Conservation (phyloP, 2,888 invertebrate genomes). For the Uloborus plumipes region DNA sequence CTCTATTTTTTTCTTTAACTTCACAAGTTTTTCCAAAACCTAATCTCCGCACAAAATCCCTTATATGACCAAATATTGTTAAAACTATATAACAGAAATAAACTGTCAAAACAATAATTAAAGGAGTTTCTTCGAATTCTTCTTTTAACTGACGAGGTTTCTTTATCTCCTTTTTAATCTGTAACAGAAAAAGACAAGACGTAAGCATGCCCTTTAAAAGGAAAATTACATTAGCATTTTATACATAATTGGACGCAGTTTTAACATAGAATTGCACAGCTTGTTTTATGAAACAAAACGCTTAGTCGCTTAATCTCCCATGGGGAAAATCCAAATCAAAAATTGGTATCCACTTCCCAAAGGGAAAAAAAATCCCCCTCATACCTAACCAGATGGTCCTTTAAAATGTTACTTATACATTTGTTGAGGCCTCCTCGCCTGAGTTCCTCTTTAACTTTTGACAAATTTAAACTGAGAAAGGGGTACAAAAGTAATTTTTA, state of each 20-base stretch:
- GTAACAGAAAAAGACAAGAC: background rate
- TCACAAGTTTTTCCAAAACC: constrained; percentile 73
- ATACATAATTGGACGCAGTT: background rate
- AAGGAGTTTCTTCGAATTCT: constrained; percentile 66
- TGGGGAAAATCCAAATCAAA: no score
- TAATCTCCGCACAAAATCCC: constrained; percentile 81
- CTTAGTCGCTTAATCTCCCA: no score
- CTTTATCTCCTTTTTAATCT: constrained; percentile 46
- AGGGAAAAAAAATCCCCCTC: no score
- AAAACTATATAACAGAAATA: constrained; percentile 87
- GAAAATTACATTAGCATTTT: background rate
- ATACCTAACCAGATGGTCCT: no score
- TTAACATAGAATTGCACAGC: background rate
- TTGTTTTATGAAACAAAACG: no score
- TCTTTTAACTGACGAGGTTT: constrained; percentile 45
- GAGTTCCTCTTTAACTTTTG: no score
- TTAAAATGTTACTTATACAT: no score
- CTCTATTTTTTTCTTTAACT: constrained; percentile 75
- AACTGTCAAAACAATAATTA: constrained; percentile 64
- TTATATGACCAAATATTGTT: constrained; percentile 92
- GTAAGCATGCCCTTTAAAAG: background rate
- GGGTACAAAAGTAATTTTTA: no score
- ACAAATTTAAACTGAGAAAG: no score
- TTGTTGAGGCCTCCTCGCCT: no score
- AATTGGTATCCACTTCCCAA: no score